phyloP scores from a whole-genome alignment of 2,888 invertebrate genomes.

The Drosophila meridiana region DNA sequence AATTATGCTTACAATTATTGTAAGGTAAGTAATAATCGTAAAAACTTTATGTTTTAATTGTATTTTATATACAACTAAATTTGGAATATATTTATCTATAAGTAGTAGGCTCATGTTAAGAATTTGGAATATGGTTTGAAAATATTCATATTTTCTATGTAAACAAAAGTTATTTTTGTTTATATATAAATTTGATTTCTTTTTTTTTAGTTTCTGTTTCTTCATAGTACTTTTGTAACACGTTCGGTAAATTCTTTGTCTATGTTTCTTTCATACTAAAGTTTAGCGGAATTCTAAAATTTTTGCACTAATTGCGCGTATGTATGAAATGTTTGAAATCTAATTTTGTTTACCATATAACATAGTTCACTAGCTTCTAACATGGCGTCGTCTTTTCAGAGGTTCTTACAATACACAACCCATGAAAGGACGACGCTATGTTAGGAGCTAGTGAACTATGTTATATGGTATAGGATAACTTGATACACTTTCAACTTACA shows the following conservation, averaged over 20 bases:
- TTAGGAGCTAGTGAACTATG: too few relatives aligned
- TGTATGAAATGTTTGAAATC: neutral
- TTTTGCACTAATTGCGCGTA: neutral
- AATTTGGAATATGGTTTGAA: neutral
- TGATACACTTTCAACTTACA: too few relatives aligned
- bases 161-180: neutral
- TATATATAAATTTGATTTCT: neutral
- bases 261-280: neutral
- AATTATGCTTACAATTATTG: neutral
- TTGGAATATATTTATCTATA: neutral
- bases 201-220: neutral
- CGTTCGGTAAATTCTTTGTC: constrained; percentile 1
- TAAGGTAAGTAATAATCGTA: neutral
- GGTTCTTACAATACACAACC: too few relatives aligned
- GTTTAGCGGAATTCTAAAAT: neutral
- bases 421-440: too few relatives aligned
- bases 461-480: too few relatives aligned
- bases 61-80: neutral
- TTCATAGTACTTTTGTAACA: neutral
- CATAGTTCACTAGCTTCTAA: too few relatives aligned
- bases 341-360: neutral
- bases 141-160: neutral
- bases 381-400: too few relatives aligned
- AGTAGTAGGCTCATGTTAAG: neutral
- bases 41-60: neutral